phyloP scores from a whole-genome alignment of 2,113 vertebrate genomes.

The Aptenodytes patagonicus region DNA sequence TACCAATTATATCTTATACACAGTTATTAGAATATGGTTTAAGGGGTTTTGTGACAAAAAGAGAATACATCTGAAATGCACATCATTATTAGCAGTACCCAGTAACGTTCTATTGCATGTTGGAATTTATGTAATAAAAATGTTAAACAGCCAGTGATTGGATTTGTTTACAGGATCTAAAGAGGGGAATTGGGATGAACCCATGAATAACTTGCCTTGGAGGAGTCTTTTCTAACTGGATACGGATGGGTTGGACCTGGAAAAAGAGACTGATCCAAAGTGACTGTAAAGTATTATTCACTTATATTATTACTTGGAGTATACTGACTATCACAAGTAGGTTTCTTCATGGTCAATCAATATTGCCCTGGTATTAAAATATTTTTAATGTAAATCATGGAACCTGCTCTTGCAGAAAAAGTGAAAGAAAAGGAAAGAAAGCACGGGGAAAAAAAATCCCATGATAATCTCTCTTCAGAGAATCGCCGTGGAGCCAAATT shows the following conservation, averaged over 20 bases:
- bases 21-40: conserved; percentile 76
- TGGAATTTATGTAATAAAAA: conserved; percentile 56
- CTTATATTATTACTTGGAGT: conserved; percentile 23
- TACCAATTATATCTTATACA: conserved; percentile 73
- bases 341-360: conserved; percentile 35
- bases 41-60: conserved; percentile 73
- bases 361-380: conserved; percentile 7
- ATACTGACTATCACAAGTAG: background rate
- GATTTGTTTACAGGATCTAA: conserved; percentile 61
- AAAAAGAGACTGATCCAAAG: conserved; percentile 37
- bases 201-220: conserved; percentile 54
- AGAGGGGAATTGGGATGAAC: conserved; percentile 45
- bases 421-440: background rate
- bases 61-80: conserved; percentile 72
- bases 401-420: background rate
- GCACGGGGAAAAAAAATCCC: background rate
- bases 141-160: conserved; percentile 47
- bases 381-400: background rate
- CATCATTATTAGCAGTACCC: conserved; percentile 68
- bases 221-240: conserved; percentile 53
- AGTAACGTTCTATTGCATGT: conserved; percentile 29
- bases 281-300: conserved; percentile 44
- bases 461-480: background rate
- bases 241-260: conserved; percentile 37
- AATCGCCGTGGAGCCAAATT: background rate